Conservation (phyloP, 2,113 vertebrate species). For the Austrofundulus limnaeus region DNA sequence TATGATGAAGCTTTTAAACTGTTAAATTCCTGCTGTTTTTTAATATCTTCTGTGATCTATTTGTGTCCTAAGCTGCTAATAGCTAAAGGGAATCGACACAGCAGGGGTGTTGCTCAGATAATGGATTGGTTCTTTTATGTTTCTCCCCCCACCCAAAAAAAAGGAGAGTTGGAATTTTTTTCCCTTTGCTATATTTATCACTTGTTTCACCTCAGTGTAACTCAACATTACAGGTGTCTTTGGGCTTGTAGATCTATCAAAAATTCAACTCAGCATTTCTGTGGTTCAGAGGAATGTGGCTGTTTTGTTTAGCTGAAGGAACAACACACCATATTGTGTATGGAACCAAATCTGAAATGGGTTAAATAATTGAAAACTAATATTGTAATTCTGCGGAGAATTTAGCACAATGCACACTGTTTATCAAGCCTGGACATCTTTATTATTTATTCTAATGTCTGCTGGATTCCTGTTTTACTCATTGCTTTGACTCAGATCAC, state of each 20-base stretch:
- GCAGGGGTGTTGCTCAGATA: conserved; percentile 59
- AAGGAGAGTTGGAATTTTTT: conserved; percentile 36
- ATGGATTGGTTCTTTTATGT: conserved; percentile 72
- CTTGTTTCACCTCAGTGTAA: conserved; percentile 28
- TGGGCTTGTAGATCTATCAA: background rate
- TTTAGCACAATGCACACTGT: too few relatives aligned
- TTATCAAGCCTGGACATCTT: too few relatives aligned
- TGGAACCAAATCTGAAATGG: too few relatives aligned
- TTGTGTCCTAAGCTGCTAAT: conserved; percentile 74
- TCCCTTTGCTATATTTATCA: conserved; percentile 26
- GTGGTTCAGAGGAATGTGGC: conserved; percentile 24
- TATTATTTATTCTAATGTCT: too few relatives aligned
- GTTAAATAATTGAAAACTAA: too few relatives aligned
- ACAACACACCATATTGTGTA: background rate
- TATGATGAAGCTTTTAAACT: conserved; percentile 61
- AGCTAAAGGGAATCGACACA: conserved; percentile 67
- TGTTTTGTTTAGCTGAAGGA: conserved; percentile 22
- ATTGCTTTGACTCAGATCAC: too few relatives aligned
- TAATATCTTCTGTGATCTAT: conserved; percentile 76
- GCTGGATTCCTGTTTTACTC: too few relatives aligned
- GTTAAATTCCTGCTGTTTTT: conserved; percentile 70
- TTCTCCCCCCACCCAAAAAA: conserved; percentile 39
- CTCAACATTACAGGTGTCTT: conserved; percentile 14
- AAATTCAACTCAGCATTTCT: conserved; percentile 10
- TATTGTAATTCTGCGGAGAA: too few relatives aligned